Percentiles rank a stretch among this genome's conserved stretches.
Evolutionary conservation across 2,797 vertebrate genomes (phyloP).

Genomic region (Zenarchopterus dispar): DNA sequence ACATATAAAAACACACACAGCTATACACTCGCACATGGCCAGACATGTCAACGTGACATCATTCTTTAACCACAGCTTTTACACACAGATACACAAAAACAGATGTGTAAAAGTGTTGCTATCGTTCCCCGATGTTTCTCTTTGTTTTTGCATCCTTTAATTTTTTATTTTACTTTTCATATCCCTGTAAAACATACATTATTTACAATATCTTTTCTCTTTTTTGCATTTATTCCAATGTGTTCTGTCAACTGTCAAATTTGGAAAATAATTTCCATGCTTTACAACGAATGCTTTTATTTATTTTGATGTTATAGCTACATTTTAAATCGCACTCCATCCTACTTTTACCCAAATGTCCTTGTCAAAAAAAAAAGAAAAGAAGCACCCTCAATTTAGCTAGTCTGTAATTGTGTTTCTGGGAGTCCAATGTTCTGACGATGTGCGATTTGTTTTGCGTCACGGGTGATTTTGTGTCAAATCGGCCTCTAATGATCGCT

Average conservation of each 20-base stretch:
- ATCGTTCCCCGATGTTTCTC: conserved; percentile 62
- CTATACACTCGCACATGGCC: conserved; percentile 46
- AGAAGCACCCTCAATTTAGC: conserved; percentile 66
- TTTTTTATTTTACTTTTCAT: conserved; percentile 56
- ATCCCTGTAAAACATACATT: conserved; percentile 50
- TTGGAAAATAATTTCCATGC: conserved; percentile 50
- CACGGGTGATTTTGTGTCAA: conserved; percentile 80
- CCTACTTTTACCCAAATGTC: conserved; percentile 51
- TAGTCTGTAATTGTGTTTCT: conserved; percentile 74
- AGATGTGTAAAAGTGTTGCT: conserved; percentile 67
- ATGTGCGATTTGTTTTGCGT: conserved; percentile 82
- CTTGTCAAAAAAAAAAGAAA: conserved; percentile 54
- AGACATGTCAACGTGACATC: conserved; percentile 72
- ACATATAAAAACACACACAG: conserved; percentile 14
- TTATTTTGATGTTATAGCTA: conserved; percentile 40
- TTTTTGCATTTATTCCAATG: conserved; percentile 63
- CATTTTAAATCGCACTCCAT: conserved; percentile 51
- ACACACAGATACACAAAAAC: conserved; percentile 46
- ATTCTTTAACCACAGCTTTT: conserved; percentile 57
- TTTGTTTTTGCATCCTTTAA: conserved; percentile 50
- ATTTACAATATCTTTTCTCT: conserved; percentile 52
- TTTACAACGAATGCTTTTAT: conserved; percentile 47
- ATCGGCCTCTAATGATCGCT: conserved; percentile 80
- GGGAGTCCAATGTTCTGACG: conserved; percentile 74
- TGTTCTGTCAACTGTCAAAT: conserved; percentile 51